Evolutionary conservation across 2,797 vertebrate genomes (phyloP), one percentile per base, ranked within the genome.

Genomic region (Oreortyx pictus): DNA sequence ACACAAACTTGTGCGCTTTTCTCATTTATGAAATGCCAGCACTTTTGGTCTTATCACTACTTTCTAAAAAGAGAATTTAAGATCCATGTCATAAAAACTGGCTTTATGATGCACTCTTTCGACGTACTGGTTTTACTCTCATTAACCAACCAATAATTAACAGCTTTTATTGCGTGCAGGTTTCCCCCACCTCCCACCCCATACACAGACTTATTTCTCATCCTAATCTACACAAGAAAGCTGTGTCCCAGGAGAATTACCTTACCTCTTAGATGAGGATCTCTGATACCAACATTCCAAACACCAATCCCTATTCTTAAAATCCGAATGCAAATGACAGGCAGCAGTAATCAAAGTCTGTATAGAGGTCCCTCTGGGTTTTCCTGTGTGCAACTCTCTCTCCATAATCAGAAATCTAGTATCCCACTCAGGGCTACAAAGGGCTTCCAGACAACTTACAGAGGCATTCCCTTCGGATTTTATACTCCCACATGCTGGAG

Each of bases 311-410:
- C 57, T 82, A 29, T 78, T 94, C 94, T 94, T 86, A 94, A 94
- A 95, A 94, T 72, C 60, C 64, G 89, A 82, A 86, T 0, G 0
- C 89, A 91, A 94, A 89, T 90, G 86, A 92, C 90, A 96, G 67
- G 71, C 83, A 86, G 89, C 71, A 78, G 71, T 79, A 92, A 94
- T 93, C 91, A 84, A 89, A 91, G 96, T 74, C 88, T 92, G 77
- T 93, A 39, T 68, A 86, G 87, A 82, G 27, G 35, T 95, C 88
- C 79, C 91, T 66, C 67, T 75, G 86, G 82, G 90, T 59, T 96
- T 94, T 78, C 71, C 74, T 87, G 60, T 10, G 0, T 47, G 35
- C 0, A 22, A 96, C 93, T 82, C 54, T 83, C 60, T 85, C 95
- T 93, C 93, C 72, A 80, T 87, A 94, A 92, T 92, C 72, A 89